phyloP scores from a whole-genome alignment of 2,797 vertebrate genomes.

The Spinibarbus caldwelli region DNA sequence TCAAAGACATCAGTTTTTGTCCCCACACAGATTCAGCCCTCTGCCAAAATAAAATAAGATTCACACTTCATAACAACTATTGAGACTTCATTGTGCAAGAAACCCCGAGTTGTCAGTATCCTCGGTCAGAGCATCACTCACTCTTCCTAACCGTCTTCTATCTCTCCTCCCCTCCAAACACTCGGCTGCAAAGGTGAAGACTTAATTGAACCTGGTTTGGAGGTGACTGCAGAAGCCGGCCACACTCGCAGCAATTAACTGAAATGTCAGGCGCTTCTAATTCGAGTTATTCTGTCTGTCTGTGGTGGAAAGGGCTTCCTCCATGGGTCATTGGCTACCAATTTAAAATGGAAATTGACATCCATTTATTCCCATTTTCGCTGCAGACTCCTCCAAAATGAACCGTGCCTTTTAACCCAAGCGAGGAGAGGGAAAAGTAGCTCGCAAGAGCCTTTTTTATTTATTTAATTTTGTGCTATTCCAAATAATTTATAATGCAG shows the following conservation, averaged over 20 bases:
- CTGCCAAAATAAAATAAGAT: conserved; percentile 27
- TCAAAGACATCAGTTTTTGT: neutral
- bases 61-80: conserved; percentile 23
- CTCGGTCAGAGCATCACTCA: conserved; percentile 28
- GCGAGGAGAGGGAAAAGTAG: conserved; percentile 13
- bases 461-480: conserved; percentile 16
- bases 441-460: neutral
- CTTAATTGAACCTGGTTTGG: conserved; percentile 72
- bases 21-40: neutral
- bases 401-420: conserved; percentile 46
- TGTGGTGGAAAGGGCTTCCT: conserved; percentile 76
- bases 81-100: conserved; percentile 41
- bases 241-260: conserved; percentile 78
- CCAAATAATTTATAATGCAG: conserved; percentile 34
- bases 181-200: conserved; percentile 59
- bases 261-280: conserved; percentile 83
- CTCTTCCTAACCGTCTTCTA: conserved; percentile 17
- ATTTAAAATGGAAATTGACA: conserved; percentile 82
- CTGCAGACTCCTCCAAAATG: conserved; percentile 63
- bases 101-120: conserved; percentile 34
- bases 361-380: conserved; percentile 80
- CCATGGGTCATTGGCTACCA: conserved; percentile 82
- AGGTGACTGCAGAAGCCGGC: conserved; percentile 67
- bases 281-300: conserved; percentile 77
- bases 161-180: conserved; percentile 53